Evolutionary conservation across 1,140 invertebrate species (phyloP), one percentile per base, ranked within the genome.

Genomic region (Camponotus pennsylvanicus): DNA sequence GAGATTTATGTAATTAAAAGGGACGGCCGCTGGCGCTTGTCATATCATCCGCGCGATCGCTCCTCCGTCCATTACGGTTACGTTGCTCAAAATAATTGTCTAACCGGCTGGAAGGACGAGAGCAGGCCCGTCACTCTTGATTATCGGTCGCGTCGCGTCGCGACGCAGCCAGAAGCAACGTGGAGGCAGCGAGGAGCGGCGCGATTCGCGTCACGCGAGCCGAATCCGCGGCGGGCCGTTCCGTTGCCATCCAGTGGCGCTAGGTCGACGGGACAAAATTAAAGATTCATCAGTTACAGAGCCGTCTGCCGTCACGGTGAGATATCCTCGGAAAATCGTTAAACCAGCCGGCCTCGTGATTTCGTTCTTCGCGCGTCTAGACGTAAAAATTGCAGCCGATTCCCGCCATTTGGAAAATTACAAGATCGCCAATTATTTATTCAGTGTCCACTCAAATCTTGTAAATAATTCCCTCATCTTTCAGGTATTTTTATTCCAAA

Each of bases 201-300:
- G 21, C 76, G 59, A 32, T 40, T 52, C 52, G 52, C 32, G 37
- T 75, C 87, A 63, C 15, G 11, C 37, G 4, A 61, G 37, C 13
- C 63, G 42, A 67, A 78, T 86, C 69, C 75, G 71, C 55, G 42
- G 55, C 86, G 77, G 77, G 79, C 37, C 55, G n/a, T 57, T n/a
- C 52, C 67, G 21, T 70, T 27, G 34, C 27, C 21, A 45, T 55
- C 57, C 61, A 21, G 37, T 55, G 27, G 49, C 49, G 32, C 45
- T 5, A 61, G 88, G 49, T 86, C 88, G 89, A 89, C 82, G 83
- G n/a, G 55, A 55, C 49, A n/a, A 42, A 79, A 90, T 90, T 89
- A 90, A 90, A 90, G 85, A 90, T 90, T 89, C 85, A 89, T 52
- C 71, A 78, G 64, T 52, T 89, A 63, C 66, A 69, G 49, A 52